These are phyloP conservation scores for Naja naja DNA, from an alignment of 2,113 vertebrate genomes.

Conservation along the genomic window DNA sequence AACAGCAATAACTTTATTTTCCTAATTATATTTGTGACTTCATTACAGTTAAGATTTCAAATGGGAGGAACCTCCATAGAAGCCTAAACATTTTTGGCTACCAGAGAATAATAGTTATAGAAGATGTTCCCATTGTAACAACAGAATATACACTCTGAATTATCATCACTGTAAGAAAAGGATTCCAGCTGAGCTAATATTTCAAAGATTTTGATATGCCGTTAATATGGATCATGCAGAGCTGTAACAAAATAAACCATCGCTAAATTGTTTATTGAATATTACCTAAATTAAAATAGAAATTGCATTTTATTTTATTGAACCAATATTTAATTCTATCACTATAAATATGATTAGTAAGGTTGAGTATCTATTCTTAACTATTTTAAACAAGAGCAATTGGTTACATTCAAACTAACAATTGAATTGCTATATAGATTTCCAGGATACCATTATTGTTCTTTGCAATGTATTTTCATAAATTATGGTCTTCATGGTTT, in stretches of 20 bases:
- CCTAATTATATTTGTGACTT: background rate
- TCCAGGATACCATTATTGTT: background rate
- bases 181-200: conserved; percentile 28
- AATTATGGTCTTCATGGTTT: background rate
- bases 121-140: background rate
- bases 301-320: background rate
- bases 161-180: conserved; percentile 24
- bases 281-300: background rate
- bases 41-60: conserved; percentile 24
- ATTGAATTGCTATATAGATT: background rate
- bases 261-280: background rate
- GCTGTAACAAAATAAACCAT: background rate
- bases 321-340: background rate
- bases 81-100: conserved; percentile 18
- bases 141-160: background rate
- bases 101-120: conserved; percentile 28
- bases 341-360: background rate
- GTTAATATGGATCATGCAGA: conserved; percentile 29
- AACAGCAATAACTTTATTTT: conserved; percentile 2
- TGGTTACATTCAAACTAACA: background rate
- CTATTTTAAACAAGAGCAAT: background rate
- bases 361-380: background rate
- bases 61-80: conserved; percentile 22
- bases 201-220: conserved; percentile 22
- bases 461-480: background rate